Conservation (phyloP, 2,113 vertebrate species). For the Noturus placidus region DNA sequence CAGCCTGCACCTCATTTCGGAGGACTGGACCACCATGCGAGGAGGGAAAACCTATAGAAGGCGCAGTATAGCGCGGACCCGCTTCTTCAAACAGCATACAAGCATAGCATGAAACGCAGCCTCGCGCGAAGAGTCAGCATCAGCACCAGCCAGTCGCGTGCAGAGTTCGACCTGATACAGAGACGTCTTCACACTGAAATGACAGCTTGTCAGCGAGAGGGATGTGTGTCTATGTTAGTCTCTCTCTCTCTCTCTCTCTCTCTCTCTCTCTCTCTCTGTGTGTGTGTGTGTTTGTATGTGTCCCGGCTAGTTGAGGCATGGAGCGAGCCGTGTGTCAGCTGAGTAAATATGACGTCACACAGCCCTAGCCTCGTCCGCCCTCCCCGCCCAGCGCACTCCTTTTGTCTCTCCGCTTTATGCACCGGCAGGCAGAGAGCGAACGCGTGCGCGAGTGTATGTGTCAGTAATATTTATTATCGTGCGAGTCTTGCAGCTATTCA, state of each 20-base stretch:
- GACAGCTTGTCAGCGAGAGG: constrained; percentile 12
- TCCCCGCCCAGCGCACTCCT: constrained; percentile 42
- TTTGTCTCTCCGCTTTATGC: constrained; percentile 49
- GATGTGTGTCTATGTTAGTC: not conserved
- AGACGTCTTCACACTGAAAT: constrained; percentile 19
- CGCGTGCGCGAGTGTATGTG: not conserved
- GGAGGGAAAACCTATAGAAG: not conserved
- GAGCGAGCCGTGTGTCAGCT: constrained; percentile 69
- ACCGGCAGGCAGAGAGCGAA: not conserved
- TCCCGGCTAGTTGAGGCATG: constrained; percentile 64
- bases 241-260: too few relatives aligned
- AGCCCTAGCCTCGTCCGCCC: constrained; percentile 25
- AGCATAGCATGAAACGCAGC: not conserved
- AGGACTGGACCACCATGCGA: not conserved
- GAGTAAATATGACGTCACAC: constrained; percentile 72
- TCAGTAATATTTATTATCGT: not conserved
- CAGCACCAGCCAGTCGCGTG: not conserved
- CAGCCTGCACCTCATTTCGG: constrained; percentile 25
- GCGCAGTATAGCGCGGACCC: not conserved
- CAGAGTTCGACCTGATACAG: not conserved
- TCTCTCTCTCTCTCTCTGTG: too few relatives aligned
- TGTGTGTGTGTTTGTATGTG: constrained; percentile 6
- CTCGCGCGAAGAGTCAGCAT: not conserved
- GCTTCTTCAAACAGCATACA: not conserved
- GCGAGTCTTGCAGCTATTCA: not conserved